Percentiles rank a stretch among this genome's conserved stretches.
Evolutionary conservation across 2,797 vertebrate genomes (phyloP).

Genomic region (Lates japonicus): DNA sequence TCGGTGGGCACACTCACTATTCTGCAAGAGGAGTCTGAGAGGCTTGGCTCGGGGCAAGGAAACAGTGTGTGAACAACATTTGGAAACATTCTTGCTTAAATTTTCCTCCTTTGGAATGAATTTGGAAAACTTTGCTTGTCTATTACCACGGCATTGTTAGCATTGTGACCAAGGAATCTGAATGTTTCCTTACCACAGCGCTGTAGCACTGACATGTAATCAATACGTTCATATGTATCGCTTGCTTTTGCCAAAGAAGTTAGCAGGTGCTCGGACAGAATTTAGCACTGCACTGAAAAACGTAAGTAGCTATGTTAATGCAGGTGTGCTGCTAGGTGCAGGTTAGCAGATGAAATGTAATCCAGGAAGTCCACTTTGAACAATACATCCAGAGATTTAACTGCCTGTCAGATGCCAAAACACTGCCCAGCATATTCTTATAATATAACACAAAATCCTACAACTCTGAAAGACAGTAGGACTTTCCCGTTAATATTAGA

Average conservation of each 20-base stretch:
- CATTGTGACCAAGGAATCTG: slow-evolving; percentile 18
- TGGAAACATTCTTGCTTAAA: slow-evolving; percentile 20
- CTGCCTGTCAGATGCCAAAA: neutral
- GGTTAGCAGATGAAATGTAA: neutral
- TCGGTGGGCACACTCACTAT: slow-evolving; percentile 27
- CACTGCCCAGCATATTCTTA: neutral
- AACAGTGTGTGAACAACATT: slow-evolving; percentile 4
- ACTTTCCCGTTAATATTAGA: neutral
- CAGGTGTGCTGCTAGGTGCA: slow-evolving; percentile 6
- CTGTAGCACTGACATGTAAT: neutral
- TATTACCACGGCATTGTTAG: neutral
- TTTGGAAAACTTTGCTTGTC: neutral
- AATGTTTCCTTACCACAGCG: neutral
- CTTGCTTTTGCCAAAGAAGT: neutral
- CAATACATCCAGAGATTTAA: neutral
- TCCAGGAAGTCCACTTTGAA: neutral
- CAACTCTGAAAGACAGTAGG: neutral
- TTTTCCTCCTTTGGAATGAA: slow-evolving; percentile 3
- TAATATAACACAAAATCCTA: neutral
- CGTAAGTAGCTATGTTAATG: neutral
- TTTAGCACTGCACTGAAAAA: slow-evolving; percentile 16
- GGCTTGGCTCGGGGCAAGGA: slow-evolving; percentile 12
- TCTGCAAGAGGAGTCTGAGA: slow-evolving; percentile 21
- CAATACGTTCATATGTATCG: neutral
- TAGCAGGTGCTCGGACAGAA: slow-evolving; percentile 21